Evolutionary conservation across 2,888 invertebrate genomes (phyloP).

Genomic region (Dexiosoma caninum): DNA sequence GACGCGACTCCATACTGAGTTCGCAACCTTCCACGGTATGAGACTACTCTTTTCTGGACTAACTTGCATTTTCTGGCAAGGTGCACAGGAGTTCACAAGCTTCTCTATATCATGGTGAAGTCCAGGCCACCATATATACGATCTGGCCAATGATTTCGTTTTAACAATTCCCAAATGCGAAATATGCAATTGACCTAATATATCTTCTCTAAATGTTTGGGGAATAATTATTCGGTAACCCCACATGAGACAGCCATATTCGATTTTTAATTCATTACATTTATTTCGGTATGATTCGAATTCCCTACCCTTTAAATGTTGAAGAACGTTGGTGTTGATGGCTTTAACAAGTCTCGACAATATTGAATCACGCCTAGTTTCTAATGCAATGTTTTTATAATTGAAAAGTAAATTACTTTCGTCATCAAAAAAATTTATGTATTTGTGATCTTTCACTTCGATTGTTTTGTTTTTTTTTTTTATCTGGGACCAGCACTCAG

Average conservation of each 20-base stretch:
- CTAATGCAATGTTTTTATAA: too few species aligned
- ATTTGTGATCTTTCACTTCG: neutral
- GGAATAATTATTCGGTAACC: neutral
- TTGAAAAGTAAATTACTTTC: neutral
- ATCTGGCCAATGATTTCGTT: conserved; percentile 37
- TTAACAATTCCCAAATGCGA: conserved; percentile 60
- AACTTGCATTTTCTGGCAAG: conserved; percentile 45
- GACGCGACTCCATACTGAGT: conserved; percentile 12
- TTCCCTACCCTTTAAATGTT: too few species aligned
- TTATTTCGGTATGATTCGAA: neutral
- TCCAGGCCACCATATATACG: conserved; percentile 26
- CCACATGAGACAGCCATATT: too few species aligned
- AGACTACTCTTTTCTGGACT: conserved; percentile 51
- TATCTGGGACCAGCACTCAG: too few species aligned
- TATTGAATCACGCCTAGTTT: neutral
- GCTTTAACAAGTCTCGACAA: neutral
- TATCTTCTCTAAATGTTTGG: neutral
- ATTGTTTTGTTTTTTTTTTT: too few species aligned
- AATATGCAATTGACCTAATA: conserved; percentile 42
- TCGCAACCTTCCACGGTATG: conserved; percentile 51
- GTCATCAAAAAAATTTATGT: neutral
- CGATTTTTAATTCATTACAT: neutral
- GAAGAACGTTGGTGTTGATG: too few species aligned
- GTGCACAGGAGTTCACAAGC: conserved; percentile 28
- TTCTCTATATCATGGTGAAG: conserved; percentile 43